Base-by-base conservation (phyloP, 2,888 invertebrate genomes). In the Melanophora roralis region DNA sequence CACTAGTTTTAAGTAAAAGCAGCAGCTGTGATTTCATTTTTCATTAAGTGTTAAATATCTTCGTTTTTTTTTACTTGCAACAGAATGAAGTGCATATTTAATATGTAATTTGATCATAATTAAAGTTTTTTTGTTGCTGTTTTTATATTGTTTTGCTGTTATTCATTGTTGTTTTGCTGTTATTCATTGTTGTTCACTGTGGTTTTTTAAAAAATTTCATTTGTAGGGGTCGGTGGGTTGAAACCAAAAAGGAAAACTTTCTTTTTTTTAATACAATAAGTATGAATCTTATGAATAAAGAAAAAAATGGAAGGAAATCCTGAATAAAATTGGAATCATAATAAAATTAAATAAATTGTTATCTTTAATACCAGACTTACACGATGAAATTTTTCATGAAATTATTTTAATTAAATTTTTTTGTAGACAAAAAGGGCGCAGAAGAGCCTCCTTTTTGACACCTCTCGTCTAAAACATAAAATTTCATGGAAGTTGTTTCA, bases 11-110 rank as follows among this genome's bases (percentile, higher is more conserved):
- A n/a, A 53, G 49, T 23, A 14, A 68, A 49, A 59, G 32, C 68
- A 67, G 78, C 78, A 74, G 78, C 74, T 74, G 78, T 69, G 78
- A 79, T 79, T 79, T 79, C 45, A 69, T 45, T 69, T 78, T 79
- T 74, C 65, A 79, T 74, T 69, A 60, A 74, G 74, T 74, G 78
- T 79, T 78, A 21, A 40, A 69, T 74, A 69, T 69, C 74, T 65
- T 74, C 32, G 4, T 27, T 27, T 5, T 27, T 27, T 27, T 6
- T 38, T 38, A 57, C 19, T 34, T 59, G 57, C 40, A 53, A 36
- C 43, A 36, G 43, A 62, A n/a, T 59, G 16, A 32, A 60, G 36
- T 38, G 55, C 49, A 45, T 73, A 40, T 67, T 65, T 65, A 68
- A 74, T n/a, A n/a, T 74, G 78, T 74, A 79, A 74, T 71, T 74